A percentile compares a stretch with the other conserved stretches of the same genome.
Conservation (phyloP, 1,140 invertebrate species). For the Zaprionus lachaisei region DNA sequence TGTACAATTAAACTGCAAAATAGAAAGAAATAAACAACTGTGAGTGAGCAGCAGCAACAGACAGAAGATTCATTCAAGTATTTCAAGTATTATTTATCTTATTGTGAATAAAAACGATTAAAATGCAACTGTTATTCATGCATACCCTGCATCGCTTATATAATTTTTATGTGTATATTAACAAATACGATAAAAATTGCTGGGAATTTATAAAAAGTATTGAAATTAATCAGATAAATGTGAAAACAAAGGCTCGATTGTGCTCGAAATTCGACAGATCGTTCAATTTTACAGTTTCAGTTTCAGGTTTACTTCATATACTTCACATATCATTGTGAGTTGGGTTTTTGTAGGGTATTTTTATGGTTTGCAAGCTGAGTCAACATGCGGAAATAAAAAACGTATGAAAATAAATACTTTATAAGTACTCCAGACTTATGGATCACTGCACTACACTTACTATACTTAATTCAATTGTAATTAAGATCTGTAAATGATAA, state of each 20-base stretch:
- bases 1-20: slow-evolving; percentile 75
- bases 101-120: background rate
- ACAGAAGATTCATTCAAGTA: background rate
- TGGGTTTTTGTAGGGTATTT: background rate
- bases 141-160: background rate
- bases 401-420: background rate
- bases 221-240: background rate
- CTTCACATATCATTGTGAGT: background rate
- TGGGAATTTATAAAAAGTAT: background rate
- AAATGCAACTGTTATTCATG: background rate
- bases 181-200: background rate
- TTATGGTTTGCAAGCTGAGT: background rate
- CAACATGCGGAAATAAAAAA: background rate
- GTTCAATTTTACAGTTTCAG: background rate
- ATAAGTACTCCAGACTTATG: background rate
- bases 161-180: background rate
- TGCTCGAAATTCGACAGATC: background rate
- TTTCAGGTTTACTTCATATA: too few species aligned
- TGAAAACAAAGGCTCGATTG: background rate
- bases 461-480: background rate
- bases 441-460: background rate
- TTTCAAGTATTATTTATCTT: background rate
- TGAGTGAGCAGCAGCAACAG: background rate
- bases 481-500: background rate
- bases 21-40: slow-evolving; percentile 23